These are phyloP conservation scores for Neotragus pygmaeus DNA, from an alignment of 2,113 vertebrate species.

Conservation along the genomic window DNA sequence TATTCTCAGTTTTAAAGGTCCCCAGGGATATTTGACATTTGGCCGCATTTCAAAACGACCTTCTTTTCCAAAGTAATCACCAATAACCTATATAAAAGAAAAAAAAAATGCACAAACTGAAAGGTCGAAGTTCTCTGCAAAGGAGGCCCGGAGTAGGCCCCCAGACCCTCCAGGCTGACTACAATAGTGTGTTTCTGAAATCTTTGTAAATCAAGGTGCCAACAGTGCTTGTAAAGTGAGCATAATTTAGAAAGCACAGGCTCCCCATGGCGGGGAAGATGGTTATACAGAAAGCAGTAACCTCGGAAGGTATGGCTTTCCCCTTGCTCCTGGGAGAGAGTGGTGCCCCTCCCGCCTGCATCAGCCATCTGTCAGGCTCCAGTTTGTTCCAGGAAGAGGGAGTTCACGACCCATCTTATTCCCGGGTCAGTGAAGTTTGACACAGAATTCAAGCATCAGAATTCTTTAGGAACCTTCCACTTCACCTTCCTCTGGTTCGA, in stretches of 20 bases:
- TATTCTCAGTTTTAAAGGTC: constrained; percentile 75
- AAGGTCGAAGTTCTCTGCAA: not conserved
- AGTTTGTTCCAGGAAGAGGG: fast-evolving
- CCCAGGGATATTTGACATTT: constrained; percentile 86
- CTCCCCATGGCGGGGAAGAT: not conserved
- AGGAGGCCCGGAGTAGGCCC: not conserved
- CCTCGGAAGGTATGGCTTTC: not conserved
- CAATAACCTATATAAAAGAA: constrained; percentile 84
- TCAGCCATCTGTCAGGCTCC: not conserved
- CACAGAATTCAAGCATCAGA: not conserved
- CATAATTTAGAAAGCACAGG: not conserved
- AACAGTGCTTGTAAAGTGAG: not conserved
- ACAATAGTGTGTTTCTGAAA: not conserved
- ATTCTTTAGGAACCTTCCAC: not conserved
- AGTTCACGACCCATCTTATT: not conserved
- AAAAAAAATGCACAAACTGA: not conserved
- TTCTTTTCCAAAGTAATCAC: constrained; percentile 93
- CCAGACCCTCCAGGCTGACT: too few species aligned
- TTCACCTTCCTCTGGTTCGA: not conserved
- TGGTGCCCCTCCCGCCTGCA: fast-evolving
- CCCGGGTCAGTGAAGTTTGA: fast-evolving
- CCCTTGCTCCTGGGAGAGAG: not conserved
- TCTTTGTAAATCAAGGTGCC: not conserved
- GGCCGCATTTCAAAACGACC: constrained; percentile 88
- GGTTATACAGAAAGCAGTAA: not conserved